A percentile compares a stretch with the other conserved stretches of the same genome.
These are phyloP conservation scores for Drosophila kohkoa DNA, from an alignment of 1,140 invertebrate genomes.

Conservation along the genomic window DNA sequence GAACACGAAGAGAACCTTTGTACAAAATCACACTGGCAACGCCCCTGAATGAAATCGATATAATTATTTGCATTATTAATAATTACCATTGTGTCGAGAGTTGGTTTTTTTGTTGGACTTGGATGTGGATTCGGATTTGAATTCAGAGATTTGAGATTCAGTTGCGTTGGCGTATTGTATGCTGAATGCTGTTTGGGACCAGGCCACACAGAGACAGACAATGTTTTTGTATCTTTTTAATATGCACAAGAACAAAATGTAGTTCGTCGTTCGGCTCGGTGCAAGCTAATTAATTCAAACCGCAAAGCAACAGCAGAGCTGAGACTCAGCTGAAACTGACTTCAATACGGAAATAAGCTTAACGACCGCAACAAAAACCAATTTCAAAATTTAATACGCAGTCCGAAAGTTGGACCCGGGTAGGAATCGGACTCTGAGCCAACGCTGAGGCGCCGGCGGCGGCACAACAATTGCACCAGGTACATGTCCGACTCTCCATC, in stretches of 20 bases:
- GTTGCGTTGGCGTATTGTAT: constrained; percentile 65
- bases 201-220: constrained; percentile 54
- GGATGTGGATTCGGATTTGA: constrained; percentile 30
- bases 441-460: constrained; percentile 64
- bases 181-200: constrained; percentile 15
- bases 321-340: constrained; percentile 25
- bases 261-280: constrained; percentile 38
- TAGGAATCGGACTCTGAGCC: constrained; percentile 24
- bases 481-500: constrained; percentile 27
- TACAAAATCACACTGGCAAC: constrained; percentile 67
- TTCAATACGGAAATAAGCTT: constrained; percentile 82
- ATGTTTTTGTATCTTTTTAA: constrained; percentile 38
- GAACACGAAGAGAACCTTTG: constrained; percentile 50
- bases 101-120: too few relatives aligned
- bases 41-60: constrained; percentile 80
- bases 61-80: constrained; percentile 83
- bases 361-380: constrained; percentile 70
- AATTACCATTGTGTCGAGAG: constrained; percentile 72
- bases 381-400: constrained; percentile 74
- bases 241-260: constrained; percentile 63
- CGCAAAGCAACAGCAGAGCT: constrained; percentile 47
- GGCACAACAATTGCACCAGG: constrained; percentile 72
- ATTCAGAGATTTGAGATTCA: constrained; percentile 47
- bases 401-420: constrained; percentile 34
- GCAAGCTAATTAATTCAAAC: constrained; percentile 78